Evolutionary conservation across 37 sponge, comb jelly and placozoan species (phyloP), one percentile per base, ranked within the genome.

Genomic region (Chondrosia reniformis): DNA sequence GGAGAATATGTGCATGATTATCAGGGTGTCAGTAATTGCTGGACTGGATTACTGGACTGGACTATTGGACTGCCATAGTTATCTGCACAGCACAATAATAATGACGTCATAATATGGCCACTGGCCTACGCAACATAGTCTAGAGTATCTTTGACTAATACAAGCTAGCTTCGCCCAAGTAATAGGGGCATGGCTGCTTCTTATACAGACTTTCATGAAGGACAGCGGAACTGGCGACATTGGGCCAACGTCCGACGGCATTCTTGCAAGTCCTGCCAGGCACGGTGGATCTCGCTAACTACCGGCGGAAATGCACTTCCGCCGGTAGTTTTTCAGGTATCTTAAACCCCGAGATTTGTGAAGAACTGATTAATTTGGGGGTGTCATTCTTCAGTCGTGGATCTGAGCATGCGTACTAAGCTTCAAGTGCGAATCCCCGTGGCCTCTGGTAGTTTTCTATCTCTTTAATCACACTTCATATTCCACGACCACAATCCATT

Each of bases 11-110:
- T n/a, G n/a, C n/a, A n/a, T n/a, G n/a, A n/a, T n/a, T n/a, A n/a
- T n/a, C n/a, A n/a, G n/a, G n/a, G n/a, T n/a, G n/a, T n/a, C n/a
- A n/a, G n/a, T n/a, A n/a, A 64, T 2, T 28, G 32, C 33, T 64
- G 66, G 66, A 64, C 66, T 64, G 66, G 66, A 64, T 6, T 64
- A 64, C 66, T 64, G 66, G 66, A 64, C 66, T 64, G 66, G 66
- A 64, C 66, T 64, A 64, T 36, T 64, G 66, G 66, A 64, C 66
- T 49, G 54, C 54, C 54, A 49, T 49, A 49, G 17, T 49, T 49
- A 19, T 49, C 12, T 49, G 54, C 54, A 49, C 54, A 49, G 54
- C 54, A 17, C 12, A 49, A 19, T 12, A 49, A 19, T 49, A n/a
- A n/a, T 49, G 54, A 49, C 54, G 54, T 49, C 54, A 49, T 49